These are phyloP conservation scores for Gymnobelideus leadbeateri DNA, from an alignment of 2,113 vertebrate species.

Conservation along the genomic window DNA sequence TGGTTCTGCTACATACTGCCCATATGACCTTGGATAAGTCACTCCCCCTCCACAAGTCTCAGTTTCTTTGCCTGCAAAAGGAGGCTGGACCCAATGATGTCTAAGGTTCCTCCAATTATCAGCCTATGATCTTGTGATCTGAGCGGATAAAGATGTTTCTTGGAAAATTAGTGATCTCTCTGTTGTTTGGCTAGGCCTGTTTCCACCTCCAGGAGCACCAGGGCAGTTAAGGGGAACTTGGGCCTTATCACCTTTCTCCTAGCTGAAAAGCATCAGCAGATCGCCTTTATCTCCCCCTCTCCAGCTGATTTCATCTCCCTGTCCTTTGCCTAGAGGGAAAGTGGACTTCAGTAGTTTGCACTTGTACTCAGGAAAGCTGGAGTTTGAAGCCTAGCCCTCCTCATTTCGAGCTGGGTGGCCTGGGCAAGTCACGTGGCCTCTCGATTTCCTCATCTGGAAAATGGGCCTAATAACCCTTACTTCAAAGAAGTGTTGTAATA, in stretches of 20 bases:
- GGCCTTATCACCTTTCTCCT: not conserved
- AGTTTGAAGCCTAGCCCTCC: not conserved
- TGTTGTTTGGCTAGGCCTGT: not conserved
- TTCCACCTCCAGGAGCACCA: not conserved
- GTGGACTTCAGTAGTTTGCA: not conserved
- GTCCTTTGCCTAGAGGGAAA: not conserved
- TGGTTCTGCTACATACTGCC: not conserved
- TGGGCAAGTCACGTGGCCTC: not conserved
- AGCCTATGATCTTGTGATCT: not conserved
- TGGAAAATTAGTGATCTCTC: not conserved
- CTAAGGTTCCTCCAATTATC: not conserved
- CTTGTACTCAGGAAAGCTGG: not conserved
- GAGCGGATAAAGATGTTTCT: not conserved
- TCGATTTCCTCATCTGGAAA: not conserved
- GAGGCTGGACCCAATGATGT: not conserved
- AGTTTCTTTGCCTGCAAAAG: not conserved
- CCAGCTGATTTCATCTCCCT: not conserved
- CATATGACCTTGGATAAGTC: not conserved
- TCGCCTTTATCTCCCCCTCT: not conserved
- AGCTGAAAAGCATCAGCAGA: not conserved
- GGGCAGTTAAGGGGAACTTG: not conserved
- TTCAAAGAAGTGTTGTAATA: constrained; percentile 1
- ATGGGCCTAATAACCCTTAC: not conserved
- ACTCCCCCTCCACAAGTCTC: not conserved
- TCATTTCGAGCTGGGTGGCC: not conserved